phyloP scores from a whole-genome alignment of 2,888 invertebrate species.

The Scaptomyza reducta region DNA sequence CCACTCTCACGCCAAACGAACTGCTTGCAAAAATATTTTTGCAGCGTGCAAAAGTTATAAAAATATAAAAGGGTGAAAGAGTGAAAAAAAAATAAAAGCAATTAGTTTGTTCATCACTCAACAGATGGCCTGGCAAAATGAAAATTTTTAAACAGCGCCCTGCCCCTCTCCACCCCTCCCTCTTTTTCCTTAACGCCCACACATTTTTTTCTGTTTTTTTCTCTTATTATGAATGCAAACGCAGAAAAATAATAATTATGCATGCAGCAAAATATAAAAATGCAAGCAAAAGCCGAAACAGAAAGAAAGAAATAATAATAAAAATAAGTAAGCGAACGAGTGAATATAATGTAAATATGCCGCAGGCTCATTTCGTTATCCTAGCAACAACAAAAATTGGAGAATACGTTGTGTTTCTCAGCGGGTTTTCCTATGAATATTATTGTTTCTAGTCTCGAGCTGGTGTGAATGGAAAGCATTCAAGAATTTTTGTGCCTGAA shows the following conservation, averaged over 20 bases:
- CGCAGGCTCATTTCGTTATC: conserved; percentile 53
- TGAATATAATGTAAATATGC: conserved; percentile 61
- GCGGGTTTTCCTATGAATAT: conserved; percentile 4
- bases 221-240: conserved; percentile 57
- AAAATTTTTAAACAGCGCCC: conserved; percentile 59
- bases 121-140: conserved; percentile 75
- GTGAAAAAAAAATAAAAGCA: conserved; percentile 71
- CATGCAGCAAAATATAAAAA: conserved; percentile 51
- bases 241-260: conserved; percentile 68
- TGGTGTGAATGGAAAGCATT: conserved; percentile 14
- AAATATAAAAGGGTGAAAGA: conserved; percentile 10
- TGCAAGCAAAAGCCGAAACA: conserved; percentile 1
- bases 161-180: conserved; percentile 1
- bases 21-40: conserved; percentile 71
- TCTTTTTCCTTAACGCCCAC: neutral
- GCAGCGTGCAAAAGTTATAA: conserved; percentile 51
- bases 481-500: neutral
- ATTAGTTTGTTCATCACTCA: conserved; percentile 81
- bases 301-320: conserved; percentile 19
- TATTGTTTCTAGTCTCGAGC: conserved; percentile 9
- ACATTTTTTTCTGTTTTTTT: neutral
- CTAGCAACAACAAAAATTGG: conserved; percentile 6
- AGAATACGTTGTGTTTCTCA: conserved; percentile 29
- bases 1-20: conserved; percentile 25
- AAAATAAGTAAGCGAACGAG: conserved; percentile 38